Conservation (phyloP, 2,888 invertebrate genomes). For the Philhelius pedissequus region DNA sequence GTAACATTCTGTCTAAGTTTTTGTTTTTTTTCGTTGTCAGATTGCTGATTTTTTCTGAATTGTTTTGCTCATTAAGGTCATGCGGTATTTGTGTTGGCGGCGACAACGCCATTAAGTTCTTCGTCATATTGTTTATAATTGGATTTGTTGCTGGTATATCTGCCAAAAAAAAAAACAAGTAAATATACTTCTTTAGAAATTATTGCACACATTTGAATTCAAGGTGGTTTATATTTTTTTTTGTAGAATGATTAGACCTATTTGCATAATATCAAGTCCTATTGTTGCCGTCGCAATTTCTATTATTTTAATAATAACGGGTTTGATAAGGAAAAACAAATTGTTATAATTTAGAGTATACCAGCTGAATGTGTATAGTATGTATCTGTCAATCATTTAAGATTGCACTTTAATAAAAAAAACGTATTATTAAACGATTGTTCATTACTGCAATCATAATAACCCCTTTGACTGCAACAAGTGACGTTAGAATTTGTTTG, state of each 20-base stretch:
- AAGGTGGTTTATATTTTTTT: conserved; percentile 31
- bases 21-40: conserved; percentile 18
- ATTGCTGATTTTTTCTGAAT: conserved; percentile 27
- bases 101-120: conserved; percentile 4
- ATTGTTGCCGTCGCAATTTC: background rate
- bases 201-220: conserved; percentile 5
- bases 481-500: background rate
- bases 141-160: conserved; percentile 36
- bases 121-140: conserved; percentile 23
- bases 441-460: background rate
- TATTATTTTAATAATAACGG: background rate
- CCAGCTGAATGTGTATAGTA: background rate
- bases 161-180: conserved; percentile 28
- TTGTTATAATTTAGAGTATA: background rate
- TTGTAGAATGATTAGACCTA: background rate
- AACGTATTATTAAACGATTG: no score
- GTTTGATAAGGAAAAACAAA: background rate
- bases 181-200: conserved; percentile 19
- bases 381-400: background rate
- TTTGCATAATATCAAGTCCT: background rate
- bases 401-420: background rate
- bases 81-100: conserved; percentile 43
- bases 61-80: conserved; percentile 43
- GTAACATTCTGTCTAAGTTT: conserved; percentile 39
- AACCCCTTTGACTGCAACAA: background rate